Evolutionary conservation across 1,140 invertebrate genomes (phyloP), one percentile per base, ranked within the genome.

Genomic region (Magallana ariakensis): DNA sequence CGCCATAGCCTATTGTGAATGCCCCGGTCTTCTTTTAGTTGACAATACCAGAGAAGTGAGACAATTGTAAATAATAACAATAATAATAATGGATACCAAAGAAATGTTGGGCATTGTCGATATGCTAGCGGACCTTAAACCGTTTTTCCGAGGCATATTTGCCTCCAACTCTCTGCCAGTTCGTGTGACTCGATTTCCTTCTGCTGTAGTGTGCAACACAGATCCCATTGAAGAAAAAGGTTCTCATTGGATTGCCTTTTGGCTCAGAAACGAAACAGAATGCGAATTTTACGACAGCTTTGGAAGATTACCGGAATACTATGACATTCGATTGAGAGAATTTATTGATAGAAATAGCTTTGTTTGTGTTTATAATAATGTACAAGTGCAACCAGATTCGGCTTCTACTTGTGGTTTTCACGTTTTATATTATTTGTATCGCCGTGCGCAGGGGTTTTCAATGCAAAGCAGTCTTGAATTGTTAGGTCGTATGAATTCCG

Each of bases 261-360:
- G 80, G 57, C 55, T 88, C n/a, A 60, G 56, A n/a, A 87, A 53
- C 62, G 33, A 3, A 54, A 33, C 54, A 6, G 46, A 87, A 15
- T 70, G 55, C 16, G 83, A 85, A 82, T 87, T 87, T 82, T 85
- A 84, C 58, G 87, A 87, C 58, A 87, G 83, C 56, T 85, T 85
- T 53, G 87, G 87, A 62, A 80, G 46, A 33, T 22, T 56, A 62
- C 87, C 87, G 7, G 60, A n/a, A 66, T n/a, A 82, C n/a, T 87
- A 87, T 66, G 16, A 56, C 80, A 26, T 58, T 46, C n/a, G 53
- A 13, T 15, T 83, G n/a, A 56, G 54, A 55, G 53, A 53, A 55
- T 83, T 83, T 57, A 57, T 83, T 55, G 56, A 83, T 83, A 58
- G 22, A 56, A 83, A 83, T 83, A 33, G 15, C n/a, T 57, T 83